Base-by-base conservation (phyloP, 2,888 invertebrate species). In the Blomia tropicalis region DNA sequence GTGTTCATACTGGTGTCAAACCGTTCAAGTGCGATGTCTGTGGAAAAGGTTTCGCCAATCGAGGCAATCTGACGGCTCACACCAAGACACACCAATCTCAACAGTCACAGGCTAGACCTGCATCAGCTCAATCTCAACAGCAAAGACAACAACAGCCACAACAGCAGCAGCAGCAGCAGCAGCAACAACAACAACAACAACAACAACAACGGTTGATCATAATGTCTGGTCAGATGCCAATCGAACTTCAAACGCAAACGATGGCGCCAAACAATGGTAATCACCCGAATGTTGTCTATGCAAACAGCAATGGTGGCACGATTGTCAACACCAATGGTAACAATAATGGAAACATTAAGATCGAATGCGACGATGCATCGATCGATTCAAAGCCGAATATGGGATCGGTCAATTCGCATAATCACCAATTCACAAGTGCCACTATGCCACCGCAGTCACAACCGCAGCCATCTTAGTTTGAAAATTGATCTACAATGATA, bases 21-120 rank as follows among this genome's bases (percentile, higher is more conserved):
- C 78, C 82, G 64, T 86, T 82, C 72, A 81, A 83, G 41, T 87
- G 87, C 73, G 79, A 79, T 70, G 82, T 82, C 70, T 87, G 87
- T 73, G 79, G 80, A 58, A 85, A 84, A 73, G 76, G 79, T 63
- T 88, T 87, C 75, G 69, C 69, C 17, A 69, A 69, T 63, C 64
- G 69, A 23, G 69, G 69, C 41, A 69, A 69, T 62, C 64, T 69
- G 47, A 69, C 66, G 62, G 69, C 69, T 59, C 69, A 69, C 59
- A 66, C 65, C 59, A 69, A 69, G 64, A 69, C 69, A 47, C 69
- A 69, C 64, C 25, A 56, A 27, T 23, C 25, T 11, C 56, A 56
- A 56, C 29, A 23, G 67, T 62, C 43, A 65, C 63, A 62, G 61
- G n/a, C n/a, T n/a, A n/a, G n/a, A n/a, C n/a, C n/a, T n/a, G n/a